Base-by-base conservation (phyloP, 2,888 invertebrate genomes). In the Agapostemon virescens region DNA sequence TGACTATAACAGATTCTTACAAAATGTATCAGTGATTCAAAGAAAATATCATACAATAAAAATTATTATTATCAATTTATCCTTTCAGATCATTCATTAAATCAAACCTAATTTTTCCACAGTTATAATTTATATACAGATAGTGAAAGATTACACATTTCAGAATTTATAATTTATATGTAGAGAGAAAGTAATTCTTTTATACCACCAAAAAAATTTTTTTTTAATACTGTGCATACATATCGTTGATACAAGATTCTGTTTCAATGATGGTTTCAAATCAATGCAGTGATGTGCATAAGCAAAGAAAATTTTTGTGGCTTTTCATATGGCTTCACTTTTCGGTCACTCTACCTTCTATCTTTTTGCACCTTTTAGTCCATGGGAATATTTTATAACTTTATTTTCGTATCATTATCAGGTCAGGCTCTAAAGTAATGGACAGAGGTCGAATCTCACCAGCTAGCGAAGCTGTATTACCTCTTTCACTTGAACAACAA, bases 381-480 rank as follows among this genome's bases (percentile, higher is more conserved):
- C 5, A 36, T 26, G 30, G 0, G 55, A 40, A 1, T 30, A 55
- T 11, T 33, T 6, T 26, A 11, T 67, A 72, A 78, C 69, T 64
- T 30, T 36, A n/a, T 69, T 33, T 64, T 58, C 6, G 23, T 69
- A 15, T 42, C 38, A 79, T 49, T 58, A 36, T 90, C 93, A 93
- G 95, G 93, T 95, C 95, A 38, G 95, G 95, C 36, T 95, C 94
- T 13, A 95, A 96, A 93, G 95, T 95, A n/a, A 94, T 96, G 93
- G 95, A 95, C 86, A 92, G 94, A 77, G 94, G 94, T 67, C 93
- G 95, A 84, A 93, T 95, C 42, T 95, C 95, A 33, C 95, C 96
- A 20, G 95, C 95, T 4, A 93, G 94, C 55, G 95, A 95, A 92
- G 94, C 94, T 13, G 93, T 94, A 40, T 92, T 93, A 79, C 92